These are phyloP conservation scores for Copidosoma aretas DNA, from an alignment of 2,888 invertebrate genomes.

Conservation along the genomic window DNA sequence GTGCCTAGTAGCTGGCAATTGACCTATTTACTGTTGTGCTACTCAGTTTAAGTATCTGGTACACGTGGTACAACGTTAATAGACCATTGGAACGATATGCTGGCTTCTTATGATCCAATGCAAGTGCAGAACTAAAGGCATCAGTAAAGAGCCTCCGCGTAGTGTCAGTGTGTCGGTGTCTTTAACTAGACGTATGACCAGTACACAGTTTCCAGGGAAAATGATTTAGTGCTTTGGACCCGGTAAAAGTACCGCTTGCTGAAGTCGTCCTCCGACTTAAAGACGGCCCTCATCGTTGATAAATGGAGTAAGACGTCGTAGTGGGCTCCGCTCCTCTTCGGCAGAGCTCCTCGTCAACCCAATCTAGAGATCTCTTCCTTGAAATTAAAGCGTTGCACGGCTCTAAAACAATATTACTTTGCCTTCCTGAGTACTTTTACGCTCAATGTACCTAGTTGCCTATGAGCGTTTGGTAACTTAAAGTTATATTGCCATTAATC, in stretches of 20 bases:
- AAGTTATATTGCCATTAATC: too few species aligned
- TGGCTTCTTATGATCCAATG: background rate
- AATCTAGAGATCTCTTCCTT: too few species aligned
- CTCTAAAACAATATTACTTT: too few species aligned
- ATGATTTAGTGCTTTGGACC: constrained; percentile 1
- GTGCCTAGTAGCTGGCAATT: constrained; percentile 35
- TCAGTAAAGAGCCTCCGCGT: background rate
- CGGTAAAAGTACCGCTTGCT: background rate
- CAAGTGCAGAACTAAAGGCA: background rate
- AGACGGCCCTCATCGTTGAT: background rate
- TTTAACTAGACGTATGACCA: background rate
- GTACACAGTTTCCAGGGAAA: background rate
- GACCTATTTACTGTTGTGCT: constrained; percentile 9
- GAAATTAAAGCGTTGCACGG: too few species aligned
- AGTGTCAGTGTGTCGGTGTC: background rate
- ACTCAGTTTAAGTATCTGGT: background rate
- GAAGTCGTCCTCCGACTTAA: constrained; percentile 12
- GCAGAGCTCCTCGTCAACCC: too few species aligned
- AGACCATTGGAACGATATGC: background rate
- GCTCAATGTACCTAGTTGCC: too few species aligned
- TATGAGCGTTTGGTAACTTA: too few species aligned
- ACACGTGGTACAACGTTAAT: background rate
- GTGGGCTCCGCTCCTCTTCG: background rate
- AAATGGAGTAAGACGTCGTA: constrained; percentile 9
- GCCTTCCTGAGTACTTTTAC: too few species aligned